These are phyloP conservation scores for Carettochelys insculpta DNA, from an alignment of 2,113 vertebrate genomes.

Conservation along the genomic window DNA sequence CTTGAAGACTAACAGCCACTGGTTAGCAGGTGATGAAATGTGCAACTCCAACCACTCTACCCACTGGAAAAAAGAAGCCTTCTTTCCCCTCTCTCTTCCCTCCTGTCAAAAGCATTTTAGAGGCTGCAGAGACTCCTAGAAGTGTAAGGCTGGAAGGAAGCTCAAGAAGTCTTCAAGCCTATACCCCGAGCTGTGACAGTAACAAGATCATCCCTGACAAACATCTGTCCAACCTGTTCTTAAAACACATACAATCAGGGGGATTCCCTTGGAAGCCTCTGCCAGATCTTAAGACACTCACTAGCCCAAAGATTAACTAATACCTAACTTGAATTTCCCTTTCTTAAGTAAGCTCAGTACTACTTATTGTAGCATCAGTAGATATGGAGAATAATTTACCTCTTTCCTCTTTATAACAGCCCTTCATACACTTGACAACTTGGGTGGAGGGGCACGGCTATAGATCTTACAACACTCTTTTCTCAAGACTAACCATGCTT, in stretches of 20 bases:
- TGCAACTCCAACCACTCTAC: neutral
- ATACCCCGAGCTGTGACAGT: neutral
- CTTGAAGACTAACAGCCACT: neutral
- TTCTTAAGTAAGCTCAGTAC: too few species aligned
- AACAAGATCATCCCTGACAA: neutral
- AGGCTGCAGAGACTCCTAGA: neutral
- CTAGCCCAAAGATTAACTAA: too few species aligned
- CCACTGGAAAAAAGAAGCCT: accelerated
- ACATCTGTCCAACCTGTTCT: neutral
- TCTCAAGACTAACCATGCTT: too few species aligned
- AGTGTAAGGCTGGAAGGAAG: neutral
- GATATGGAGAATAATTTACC: too few species aligned
- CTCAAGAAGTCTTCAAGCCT: neutral
- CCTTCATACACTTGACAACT: too few species aligned
- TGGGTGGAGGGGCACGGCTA: too few species aligned
- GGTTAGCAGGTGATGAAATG: neutral
- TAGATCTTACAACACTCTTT: too few species aligned
- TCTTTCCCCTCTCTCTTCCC: neutral
- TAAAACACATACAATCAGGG: neutral
- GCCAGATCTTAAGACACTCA: neutral
- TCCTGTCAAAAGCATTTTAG: neutral
- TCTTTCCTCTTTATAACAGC: too few species aligned
- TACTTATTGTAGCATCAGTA: too few species aligned
- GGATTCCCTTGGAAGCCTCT: neutral
- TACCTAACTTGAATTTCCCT: neutral